Conservation (phyloP, 2,113 vertebrate species). For the Microtus richardsoni region DNA sequence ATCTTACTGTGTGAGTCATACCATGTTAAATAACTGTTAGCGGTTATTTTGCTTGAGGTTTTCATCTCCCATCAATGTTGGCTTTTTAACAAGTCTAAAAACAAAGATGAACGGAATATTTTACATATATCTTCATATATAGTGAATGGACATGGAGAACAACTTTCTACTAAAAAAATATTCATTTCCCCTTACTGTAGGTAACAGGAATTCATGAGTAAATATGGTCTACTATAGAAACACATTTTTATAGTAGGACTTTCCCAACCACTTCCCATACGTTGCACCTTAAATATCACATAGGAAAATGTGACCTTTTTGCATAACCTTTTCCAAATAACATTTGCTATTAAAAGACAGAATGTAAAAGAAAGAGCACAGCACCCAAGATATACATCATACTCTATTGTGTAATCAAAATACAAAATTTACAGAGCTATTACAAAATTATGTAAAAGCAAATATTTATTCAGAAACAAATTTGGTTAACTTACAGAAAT, state of each 20-base stretch:
- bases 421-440: slow-evolving; percentile 63
- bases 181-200: slow-evolving; percentile 7
- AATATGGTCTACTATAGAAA: not conserved
- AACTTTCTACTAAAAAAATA: not conserved
- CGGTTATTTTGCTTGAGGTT: not conserved
- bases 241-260: not conserved
- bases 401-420: slow-evolving; percentile 22
- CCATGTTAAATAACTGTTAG: slow-evolving; percentile 23
- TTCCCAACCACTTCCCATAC: not conserved
- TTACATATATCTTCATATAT: not conserved
- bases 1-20: not conserved
- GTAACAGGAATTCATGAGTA: not conserved
- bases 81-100: not conserved
- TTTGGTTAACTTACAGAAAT: slow-evolving; percentile 12
- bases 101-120: not conserved
- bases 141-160: not conserved
- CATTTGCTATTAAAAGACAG: not conserved
- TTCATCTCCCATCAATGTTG: not conserved
- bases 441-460: slow-evolving; percentile 62
- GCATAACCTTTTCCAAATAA: not conserved
- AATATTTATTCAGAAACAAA: slow-evolving; percentile 30
- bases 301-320: not conserved
- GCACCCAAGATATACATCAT: slow-evolving; percentile 54
- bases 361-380: not conserved
- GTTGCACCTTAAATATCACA: not conserved